Percentiles rank a stretch among this genome's conserved stretches.
phyloP scores from a whole-genome alignment of 1,140 invertebrate genomes.

The Drosophila tristis region DNA sequence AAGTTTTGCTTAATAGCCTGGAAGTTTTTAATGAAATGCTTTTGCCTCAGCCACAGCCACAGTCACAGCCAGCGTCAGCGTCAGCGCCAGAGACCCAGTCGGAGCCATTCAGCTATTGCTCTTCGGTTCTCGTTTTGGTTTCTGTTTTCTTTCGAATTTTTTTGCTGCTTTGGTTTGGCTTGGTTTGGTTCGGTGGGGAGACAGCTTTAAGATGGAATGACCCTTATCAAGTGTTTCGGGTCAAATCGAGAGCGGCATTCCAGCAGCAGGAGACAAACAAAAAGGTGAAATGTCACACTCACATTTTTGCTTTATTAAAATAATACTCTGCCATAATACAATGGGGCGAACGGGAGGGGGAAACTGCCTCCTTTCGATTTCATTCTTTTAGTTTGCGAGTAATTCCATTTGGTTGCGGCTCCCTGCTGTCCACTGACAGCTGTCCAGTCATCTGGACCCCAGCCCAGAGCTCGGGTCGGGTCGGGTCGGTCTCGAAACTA shows the following conservation, averaged over 20 bases:
- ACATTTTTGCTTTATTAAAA: conserved; percentile 79
- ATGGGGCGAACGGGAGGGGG: no score
- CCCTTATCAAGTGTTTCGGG: conserved; percentile 44
- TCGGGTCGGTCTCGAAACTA: conserved; percentile 21
- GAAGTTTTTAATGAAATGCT: conserved; percentile 83
- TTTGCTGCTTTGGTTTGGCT: conserved; percentile 2
- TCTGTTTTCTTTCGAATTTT: conserved; percentile 12
- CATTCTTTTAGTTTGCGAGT: conserved; percentile 2
- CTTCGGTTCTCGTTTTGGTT: conserved; percentile 23
- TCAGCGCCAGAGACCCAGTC: conserved; percentile 6
- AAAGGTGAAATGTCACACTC: conserved; percentile 79
- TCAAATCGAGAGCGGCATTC: conserved; percentile 21
- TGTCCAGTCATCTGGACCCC: conserved; percentile 40
- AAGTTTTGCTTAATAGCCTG: conserved; percentile 83
- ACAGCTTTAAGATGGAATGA: conserved; percentile 59
- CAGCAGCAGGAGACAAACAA: conserved; percentile 19
- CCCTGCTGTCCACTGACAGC: conserved; percentile 52
- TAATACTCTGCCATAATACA: conserved; percentile 59
- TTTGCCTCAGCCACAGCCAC: conserved; percentile 52
- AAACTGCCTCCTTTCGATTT: conserved; percentile 7
- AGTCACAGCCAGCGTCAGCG: conserved; percentile 12
- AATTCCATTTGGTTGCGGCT: no score
- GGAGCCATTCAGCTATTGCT: conserved; percentile 31
- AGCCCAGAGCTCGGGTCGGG: neutral
- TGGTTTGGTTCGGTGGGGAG: neutral